Evolutionary conservation across 2,888 invertebrate genomes (phyloP), one percentile per base, ranked within the genome.

Genomic region (Nebria brevicollis): DNA sequence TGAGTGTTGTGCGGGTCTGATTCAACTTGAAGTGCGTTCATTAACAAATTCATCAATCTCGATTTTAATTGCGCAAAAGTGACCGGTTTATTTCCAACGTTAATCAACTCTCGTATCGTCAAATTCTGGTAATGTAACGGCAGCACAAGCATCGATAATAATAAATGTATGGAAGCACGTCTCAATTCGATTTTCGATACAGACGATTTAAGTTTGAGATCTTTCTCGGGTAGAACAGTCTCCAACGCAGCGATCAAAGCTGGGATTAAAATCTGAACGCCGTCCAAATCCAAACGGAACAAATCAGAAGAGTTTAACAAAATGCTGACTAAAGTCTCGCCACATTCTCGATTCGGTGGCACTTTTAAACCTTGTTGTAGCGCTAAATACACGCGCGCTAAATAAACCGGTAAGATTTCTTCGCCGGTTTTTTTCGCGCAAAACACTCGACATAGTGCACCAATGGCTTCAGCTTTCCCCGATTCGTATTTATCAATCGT

Each of bases 351-450:
- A 82, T 85, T 87, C 20, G 83, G 64, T 6, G 85, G 81, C n/a
- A 85, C 78, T 83, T 84, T 85, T 26, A 98, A 92, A 0, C 98
- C 98, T 88, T 97, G 96, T 85, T 95, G 95, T 83, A 99, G 90
- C 4, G 97, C 96, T 86, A 97, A 93, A 89, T 98, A 98, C 90
- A 98, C 97, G 75, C 98, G 92, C 10, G 98, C 97, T 85, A 98
- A 91, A 90, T 99, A 99, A 1, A 95, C 95, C 0, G 98, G 96
- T 77, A 97, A 91, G 85, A 99, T 97, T 87, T 95, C 95, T 90
- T 98, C 98, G 66, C 96, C 96, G 0, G 97, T 97, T 89, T 97
- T 97, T 90, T 98, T 98, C 0, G 98, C 95, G 89, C 97, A 98
- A 88, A 99, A 95, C 87, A 99, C 97, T 86, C 98, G 93, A 89